Conservation (phyloP, 2,888 invertebrate genomes). For the Sialis fuliginosa region DNA sequence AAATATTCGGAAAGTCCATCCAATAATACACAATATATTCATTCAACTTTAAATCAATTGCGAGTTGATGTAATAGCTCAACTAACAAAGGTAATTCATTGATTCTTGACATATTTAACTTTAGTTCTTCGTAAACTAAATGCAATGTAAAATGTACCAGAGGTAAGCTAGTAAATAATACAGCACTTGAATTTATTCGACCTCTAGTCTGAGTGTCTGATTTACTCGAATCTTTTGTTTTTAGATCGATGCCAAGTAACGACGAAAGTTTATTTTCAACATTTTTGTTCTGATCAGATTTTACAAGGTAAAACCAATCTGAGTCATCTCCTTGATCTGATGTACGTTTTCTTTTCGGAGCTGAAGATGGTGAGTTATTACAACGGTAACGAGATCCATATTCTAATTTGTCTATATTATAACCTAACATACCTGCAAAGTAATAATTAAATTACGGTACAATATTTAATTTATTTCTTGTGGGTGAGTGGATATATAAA, state of each 20-base stretch:
- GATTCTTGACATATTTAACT: conserved; percentile 53
- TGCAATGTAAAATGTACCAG: conserved; percentile 67
- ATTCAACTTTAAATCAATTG: conserved; percentile 54
- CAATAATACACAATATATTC: conserved; percentile 67
- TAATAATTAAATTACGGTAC: neutral
- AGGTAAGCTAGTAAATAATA: conserved; percentile 55
- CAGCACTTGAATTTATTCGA: conserved; percentile 41
- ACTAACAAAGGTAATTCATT: conserved; percentile 51
- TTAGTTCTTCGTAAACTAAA: conserved; percentile 80
- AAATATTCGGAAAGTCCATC: conserved; percentile 60
- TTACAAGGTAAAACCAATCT: conserved; percentile 62
- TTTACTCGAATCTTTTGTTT: conserved; percentile 6
- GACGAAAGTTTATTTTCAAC: conserved; percentile 26
- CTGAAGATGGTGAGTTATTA: conserved; percentile 27
- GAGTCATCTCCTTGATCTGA: conserved; percentile 61
- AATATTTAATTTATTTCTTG: neutral
- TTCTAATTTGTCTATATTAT: conserved; percentile 43
- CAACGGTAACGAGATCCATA: conserved; percentile 16
- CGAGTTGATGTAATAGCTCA: conserved; percentile 53
- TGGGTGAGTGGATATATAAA: neutral
- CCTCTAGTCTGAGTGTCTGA: conserved; percentile 11
- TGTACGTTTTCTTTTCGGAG: conserved; percentile 53
- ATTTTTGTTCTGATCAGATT: conserved; percentile 36
- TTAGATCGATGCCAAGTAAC: conserved; percentile 18
- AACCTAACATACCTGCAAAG: conserved; percentile 44